These are phyloP conservation scores for Artemia sinica DNA, from an alignment of 2,888 invertebrate genomes.

Conservation along the genomic window DNA sequence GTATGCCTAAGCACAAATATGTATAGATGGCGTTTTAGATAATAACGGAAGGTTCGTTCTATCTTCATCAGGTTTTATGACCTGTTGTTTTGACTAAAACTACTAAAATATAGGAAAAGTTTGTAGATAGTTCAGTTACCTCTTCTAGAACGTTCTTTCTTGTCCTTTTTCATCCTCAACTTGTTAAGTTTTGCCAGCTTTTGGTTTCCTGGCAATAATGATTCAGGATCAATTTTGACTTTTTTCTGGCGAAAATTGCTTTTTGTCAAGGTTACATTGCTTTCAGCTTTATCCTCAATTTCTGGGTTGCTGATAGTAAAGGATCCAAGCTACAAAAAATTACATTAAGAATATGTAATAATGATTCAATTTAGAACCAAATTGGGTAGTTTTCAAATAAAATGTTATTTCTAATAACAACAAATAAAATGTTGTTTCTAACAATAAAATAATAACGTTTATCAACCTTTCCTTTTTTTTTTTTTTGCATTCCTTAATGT, in stretches of 20 bases:
- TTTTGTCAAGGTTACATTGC: background rate
- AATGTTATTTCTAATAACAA: too few species aligned
- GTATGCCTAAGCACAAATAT: too few species aligned
- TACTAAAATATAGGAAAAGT: too few species aligned
- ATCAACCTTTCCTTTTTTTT: too few species aligned
- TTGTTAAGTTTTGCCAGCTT: slow-evolving; percentile 43
- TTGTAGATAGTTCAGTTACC: slow-evolving; percentile 25
- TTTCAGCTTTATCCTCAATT: background rate
- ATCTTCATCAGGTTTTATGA: too few species aligned
- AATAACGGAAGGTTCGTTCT: too few species aligned
- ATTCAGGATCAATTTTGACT: slow-evolving; percentile 43
- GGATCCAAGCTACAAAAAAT: background rate
- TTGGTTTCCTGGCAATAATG: slow-evolving; percentile 51
- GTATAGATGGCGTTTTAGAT: too few species aligned
- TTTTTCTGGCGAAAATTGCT: slow-evolving; percentile 28
- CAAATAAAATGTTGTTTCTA: too few species aligned
- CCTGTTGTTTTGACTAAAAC: too few species aligned
- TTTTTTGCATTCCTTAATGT: too few species aligned
- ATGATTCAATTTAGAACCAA: background rate
- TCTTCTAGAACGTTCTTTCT: slow-evolving; percentile 39
- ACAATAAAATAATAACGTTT: too few species aligned
- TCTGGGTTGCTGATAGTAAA: slow-evolving; percentile 2
- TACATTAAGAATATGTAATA: background rate
- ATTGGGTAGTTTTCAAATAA: too few species aligned
- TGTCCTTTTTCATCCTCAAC: slow-evolving; percentile 47